These are phyloP conservation scores for Lophius piscatorius DNA, from an alignment of 2,113 vertebrate genomes.

Conservation along the genomic window DNA sequence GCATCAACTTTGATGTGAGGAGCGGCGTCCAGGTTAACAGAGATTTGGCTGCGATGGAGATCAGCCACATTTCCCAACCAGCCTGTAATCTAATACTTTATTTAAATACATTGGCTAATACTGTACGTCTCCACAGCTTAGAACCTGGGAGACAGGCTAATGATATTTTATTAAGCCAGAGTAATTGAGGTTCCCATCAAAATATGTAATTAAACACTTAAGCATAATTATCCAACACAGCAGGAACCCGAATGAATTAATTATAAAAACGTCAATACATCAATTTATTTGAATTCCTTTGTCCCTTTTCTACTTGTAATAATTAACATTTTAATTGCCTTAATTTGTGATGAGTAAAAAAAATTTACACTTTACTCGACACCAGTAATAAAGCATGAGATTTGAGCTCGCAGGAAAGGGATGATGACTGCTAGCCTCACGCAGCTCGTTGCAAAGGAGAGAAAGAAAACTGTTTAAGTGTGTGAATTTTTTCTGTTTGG, in stretches of 20 bases:
- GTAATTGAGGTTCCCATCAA: conserved; percentile 94
- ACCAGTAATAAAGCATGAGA: conserved; percentile 43
- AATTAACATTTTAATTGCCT: conserved; percentile 82
- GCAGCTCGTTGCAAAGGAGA: conserved; percentile 21
- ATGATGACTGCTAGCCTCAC: conserved; percentile 49
- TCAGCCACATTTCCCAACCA: conserved; percentile 64
- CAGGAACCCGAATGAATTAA: conserved; percentile 90
- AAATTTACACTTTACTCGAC: conserved; percentile 67
- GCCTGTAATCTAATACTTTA: conserved; percentile 80
- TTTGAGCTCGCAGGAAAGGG: conserved; percentile 40
- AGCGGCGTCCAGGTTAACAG: conserved; percentile 80
- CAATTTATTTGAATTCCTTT: conserved; percentile 88
- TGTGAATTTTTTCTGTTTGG: conserved; percentile 1
- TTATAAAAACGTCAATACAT: conserved; percentile 90
- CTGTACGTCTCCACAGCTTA: conserved; percentile 76
- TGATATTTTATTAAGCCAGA: conserved; percentile 89
- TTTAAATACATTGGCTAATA: conserved; percentile 79
- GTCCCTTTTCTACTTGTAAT: conserved; percentile 81
- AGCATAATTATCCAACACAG: conserved; percentile 90
- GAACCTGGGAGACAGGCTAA: conserved; percentile 88
- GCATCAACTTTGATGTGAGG: conserved; percentile 81
- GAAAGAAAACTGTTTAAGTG: conserved; percentile 14
- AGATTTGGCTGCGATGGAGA: conserved; percentile 80
- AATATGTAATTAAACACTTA: conserved; percentile 97
- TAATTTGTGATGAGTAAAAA: conserved; percentile 72